phyloP scores from a whole-genome alignment of 2,888 invertebrate species.

The Limenitis camilla region DNA sequence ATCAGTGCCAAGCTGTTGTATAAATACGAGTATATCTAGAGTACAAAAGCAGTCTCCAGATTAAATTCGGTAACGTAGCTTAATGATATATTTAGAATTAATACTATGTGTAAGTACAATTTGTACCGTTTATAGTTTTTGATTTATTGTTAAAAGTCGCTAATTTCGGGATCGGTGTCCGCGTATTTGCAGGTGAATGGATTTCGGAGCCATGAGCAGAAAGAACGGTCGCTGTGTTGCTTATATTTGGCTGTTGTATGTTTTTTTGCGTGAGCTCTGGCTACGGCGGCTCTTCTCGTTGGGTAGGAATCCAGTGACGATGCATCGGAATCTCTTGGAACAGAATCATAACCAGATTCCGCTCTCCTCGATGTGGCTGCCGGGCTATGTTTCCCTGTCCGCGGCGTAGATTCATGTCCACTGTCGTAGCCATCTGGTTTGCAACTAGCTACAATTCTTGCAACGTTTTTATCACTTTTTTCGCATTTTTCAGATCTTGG shows the following conservation, averaged over 20 bases:
- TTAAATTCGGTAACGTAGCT: constrained; percentile 76
- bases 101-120: constrained; percentile 29
- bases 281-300: constrained; percentile 64
- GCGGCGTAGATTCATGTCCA: constrained; percentile 87
- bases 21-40: constrained; percentile 63
- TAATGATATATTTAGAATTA: constrained; percentile 58
- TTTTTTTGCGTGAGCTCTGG: constrained; percentile 68
- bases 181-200: constrained; percentile 86
- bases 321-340: constrained; percentile 90
- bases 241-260: constrained; percentile 78
- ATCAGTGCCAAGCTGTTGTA: constrained; percentile 59
- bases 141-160: constrained; percentile 68
- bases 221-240: constrained; percentile 81
- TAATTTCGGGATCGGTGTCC: constrained; percentile 80
- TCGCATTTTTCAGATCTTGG: constrained; percentile 76
- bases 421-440: constrained; percentile 87
- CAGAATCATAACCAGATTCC: constrained; percentile 94
- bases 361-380: constrained; percentile 85
- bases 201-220: constrained; percentile 84
- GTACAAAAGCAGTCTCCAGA: constrained; percentile 76
- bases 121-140: constrained; percentile 26
- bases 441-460: constrained; percentile 78
- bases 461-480: constrained; percentile 77
- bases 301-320: constrained; percentile 86
- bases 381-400: constrained; percentile 87